Base-by-base conservation (phyloP, 2,888 invertebrate genomes). In the Drosophila kambysellisi region DNA sequence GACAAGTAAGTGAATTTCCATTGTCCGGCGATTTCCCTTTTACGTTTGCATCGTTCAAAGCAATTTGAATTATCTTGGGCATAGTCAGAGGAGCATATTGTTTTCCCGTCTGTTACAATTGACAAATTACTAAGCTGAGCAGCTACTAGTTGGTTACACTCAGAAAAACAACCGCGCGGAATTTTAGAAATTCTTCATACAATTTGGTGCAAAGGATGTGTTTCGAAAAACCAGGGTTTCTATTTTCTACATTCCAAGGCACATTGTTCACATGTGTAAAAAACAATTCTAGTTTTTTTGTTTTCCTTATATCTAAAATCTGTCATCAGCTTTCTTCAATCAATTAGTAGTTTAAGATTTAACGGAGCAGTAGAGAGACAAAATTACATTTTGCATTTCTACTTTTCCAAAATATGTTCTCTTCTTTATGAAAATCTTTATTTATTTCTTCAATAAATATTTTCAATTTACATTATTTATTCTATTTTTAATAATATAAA, bases 21-120 rank as follows among this genome's bases (percentile, higher is more conserved):
- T 41, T 60, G 58, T 50, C 25, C n/a, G 17, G 74, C 30, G 53
- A 65, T 29, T 39, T 32, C 8, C 9, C 29, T 15, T 41, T 1
- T 11, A 15, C 9, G 52, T 25, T 46, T 29, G 8, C 2, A 12
- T n/a, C 32, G 32, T 35, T 37, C n/a, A 46, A 32, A 41, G 30
- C 32, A 41, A 20, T 56, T 52, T 57, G 32, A 7, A 29, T 35
- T 52, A 15, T 41, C 53, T 58, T 15, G 25, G 41, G 4, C 30
- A 48, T 35, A 25, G 48, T 35, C 25, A 5, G 17, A 12, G 20
- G 4, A 25, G 41, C 11, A 37, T 50, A 50, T 43, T 46, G 17
- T 48, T n/a, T 25, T 17, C 6, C 35, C 48, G n/a, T 35, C 50
- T 29, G 1, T 59, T 35, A 33, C 12, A 35, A 33, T 25, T 33